Percentiles rank a stretch among this genome's conserved stretches.
These are phyloP conservation scores for Oxyruncus cristatus DNA, from an alignment of 2,113 vertebrate species.

Conservation along the genomic window DNA sequence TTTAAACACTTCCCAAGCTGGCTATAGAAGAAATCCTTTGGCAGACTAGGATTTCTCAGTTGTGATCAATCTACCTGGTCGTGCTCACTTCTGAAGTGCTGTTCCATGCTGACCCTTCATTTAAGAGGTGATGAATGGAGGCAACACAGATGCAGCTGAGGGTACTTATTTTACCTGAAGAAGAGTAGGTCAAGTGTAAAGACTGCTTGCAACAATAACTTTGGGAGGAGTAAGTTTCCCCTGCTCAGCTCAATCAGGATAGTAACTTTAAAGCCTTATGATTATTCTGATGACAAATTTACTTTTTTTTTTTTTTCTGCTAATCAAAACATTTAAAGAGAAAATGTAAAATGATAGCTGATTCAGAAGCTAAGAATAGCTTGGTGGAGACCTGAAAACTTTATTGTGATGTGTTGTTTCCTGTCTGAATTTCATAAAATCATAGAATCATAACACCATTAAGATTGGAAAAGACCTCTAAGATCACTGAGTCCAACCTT, in stretches of 20 bases:
- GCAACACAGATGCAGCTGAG: background rate
- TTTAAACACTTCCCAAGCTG: background rate
- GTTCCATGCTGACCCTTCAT: background rate
- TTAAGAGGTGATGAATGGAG: background rate
- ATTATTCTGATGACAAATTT: background rate
- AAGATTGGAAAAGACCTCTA: background rate
- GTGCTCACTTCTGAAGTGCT: background rate
- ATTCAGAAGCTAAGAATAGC: background rate
- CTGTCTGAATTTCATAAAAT: background rate
- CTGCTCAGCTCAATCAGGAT: background rate
- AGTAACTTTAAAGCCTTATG: background rate
- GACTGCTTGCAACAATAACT: background rate
- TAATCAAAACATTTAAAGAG: background rate
- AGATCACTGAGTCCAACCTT: background rate
- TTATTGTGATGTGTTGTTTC: background rate
- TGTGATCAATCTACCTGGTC: background rate
- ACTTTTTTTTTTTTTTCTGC: background rate
- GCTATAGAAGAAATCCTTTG: background rate
- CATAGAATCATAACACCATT: background rate
- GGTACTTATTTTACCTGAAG: background rate
- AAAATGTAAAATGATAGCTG: background rate
- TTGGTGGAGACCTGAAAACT: background rate
- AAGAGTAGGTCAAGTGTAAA: background rate
- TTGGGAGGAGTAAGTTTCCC: background rate
- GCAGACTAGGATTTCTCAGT: background rate